These are phyloP conservation scores for Gnathonemus longibarbis DNA, from an alignment of 2,113 vertebrate genomes.

Conservation along the genomic window DNA sequence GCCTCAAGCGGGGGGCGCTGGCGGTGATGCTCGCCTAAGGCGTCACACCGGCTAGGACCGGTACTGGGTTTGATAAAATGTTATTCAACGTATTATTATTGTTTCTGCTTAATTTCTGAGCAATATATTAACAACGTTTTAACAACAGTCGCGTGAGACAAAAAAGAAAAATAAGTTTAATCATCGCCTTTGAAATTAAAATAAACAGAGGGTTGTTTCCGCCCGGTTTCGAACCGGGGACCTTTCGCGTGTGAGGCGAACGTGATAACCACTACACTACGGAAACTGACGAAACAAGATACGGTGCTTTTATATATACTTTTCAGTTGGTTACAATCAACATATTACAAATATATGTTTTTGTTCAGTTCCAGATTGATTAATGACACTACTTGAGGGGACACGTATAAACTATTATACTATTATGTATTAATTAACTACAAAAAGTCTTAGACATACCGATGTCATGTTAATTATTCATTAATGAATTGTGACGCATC, in stretches of 20 bases:
- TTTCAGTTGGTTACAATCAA: background rate
- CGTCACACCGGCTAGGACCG: too few relatives aligned
- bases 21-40: too few relatives aligned
- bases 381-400: background rate
- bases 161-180: background rate
- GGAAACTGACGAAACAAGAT: conserved; percentile 29
- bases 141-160: background rate
- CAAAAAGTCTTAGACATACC: background rate
- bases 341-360: background rate
- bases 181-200: background rate
- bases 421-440: background rate
- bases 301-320: background rate
- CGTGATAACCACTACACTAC: conserved; percentile 65
- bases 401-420: background rate
- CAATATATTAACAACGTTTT: background rate
- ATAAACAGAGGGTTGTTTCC: conserved; percentile 35
- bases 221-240: conserved; percentile 61
- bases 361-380: background rate
- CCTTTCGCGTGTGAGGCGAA: conserved; percentile 61
- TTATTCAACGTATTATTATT: background rate
- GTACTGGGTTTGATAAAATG: background rate
- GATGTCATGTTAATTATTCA: background rate
- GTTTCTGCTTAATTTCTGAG: background rate
- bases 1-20: too few relatives aligned
- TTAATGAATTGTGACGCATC: background rate